These are phyloP conservation scores for Chelonoidis abingdonii DNA, from an alignment of 2,113 vertebrate genomes.

Conservation along the genomic window DNA sequence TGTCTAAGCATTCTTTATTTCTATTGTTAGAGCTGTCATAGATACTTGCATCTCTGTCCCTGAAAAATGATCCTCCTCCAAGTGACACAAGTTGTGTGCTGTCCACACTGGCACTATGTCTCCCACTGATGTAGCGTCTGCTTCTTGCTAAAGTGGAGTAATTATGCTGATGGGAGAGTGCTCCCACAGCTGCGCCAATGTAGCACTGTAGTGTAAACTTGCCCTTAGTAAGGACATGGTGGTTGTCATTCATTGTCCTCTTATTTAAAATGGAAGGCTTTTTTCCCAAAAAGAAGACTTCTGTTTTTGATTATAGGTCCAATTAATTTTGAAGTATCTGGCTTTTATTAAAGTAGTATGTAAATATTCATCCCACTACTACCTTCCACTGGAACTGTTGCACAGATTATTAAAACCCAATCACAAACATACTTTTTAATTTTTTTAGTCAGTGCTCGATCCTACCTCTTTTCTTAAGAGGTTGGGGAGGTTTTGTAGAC, in stretches of 20 bases:
- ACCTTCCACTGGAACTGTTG: not conserved
- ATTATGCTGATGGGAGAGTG: not conserved
- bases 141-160: not conserved
- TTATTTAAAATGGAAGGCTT: not conserved
- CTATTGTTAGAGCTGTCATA: not conserved
- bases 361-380: not conserved
- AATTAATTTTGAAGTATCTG: not conserved
- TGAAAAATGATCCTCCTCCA: not conserved
- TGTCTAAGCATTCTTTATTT: not conserved
- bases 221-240: not conserved
- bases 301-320: not conserved
- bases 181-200: not conserved
- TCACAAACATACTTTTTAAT: not conserved
- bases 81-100: no score
- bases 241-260: not conserved
- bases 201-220: not conserved
- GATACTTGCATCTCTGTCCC: not conserved
- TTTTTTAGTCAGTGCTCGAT: not conserved
- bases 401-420: not conserved
- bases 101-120: no score
- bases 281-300: not conserved
- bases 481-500: not conserved
- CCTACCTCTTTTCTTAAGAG: not conserved
- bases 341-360: not conserved
- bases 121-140: not conserved